These are phyloP conservation scores for Clarias magur DNA, from an alignment of 2,113 vertebrate genomes.

Conservation along the genomic window DNA sequence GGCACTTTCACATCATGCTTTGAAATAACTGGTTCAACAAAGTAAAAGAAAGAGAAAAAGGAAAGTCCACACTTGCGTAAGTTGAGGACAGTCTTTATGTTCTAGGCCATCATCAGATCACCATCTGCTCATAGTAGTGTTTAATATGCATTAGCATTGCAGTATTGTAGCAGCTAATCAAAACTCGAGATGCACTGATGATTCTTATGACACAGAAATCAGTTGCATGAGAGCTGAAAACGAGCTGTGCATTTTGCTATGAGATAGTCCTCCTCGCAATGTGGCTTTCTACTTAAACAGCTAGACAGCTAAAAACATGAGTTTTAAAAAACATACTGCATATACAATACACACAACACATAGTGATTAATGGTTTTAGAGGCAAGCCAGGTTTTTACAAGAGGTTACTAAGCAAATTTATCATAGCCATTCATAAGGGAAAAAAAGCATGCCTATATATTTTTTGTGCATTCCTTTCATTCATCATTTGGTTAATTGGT, in stretches of 20 bases:
- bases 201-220: conserved; percentile 23
- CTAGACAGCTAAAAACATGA: conserved; percentile 1
- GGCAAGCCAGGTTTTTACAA: conserved; percentile 11
- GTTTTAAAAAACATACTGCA: background rate
- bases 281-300: background rate
- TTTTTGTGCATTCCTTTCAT: conserved; percentile 34
- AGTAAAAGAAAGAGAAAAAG: conserved; percentile 30
- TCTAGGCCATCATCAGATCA: conserved; percentile 3
- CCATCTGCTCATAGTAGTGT: background rate
- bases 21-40: conserved; percentile 70
- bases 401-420: conserved; percentile 49
- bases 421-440: background rate
- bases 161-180: background rate
- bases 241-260: background rate
- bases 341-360: background rate
- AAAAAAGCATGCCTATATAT: conserved; percentile 14
- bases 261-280: background rate
- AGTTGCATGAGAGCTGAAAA: conserved; percentile 5
- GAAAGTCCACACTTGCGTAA: conserved; percentile 59
- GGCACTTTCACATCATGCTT: conserved; percentile 89
- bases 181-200: background rate
- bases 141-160: conserved; percentile 6
- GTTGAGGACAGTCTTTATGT: conserved; percentile 64
- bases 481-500: conserved; percentile 57
- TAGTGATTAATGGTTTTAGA: conserved; percentile 31